Evolutionary conservation across 2,888 invertebrate species (phyloP).

Genomic region (Lepas anatifera): DNA sequence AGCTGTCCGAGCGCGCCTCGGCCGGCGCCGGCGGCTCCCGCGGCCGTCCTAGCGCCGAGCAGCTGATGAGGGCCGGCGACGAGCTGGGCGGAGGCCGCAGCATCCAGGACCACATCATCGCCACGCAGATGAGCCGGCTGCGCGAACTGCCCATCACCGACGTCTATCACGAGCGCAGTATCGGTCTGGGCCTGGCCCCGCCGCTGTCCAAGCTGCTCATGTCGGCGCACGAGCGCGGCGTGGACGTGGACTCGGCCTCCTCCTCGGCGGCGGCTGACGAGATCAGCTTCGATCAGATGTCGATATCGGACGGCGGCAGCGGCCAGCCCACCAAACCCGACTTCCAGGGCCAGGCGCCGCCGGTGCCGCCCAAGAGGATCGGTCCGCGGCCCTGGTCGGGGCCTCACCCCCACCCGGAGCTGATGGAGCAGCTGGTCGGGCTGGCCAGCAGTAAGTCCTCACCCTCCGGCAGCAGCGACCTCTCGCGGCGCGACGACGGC

Average conservation of each 20-base stretch:
- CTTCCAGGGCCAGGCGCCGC: conserved; percentile 26
- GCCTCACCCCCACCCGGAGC: conserved; percentile 27
- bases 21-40: neutral
- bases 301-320: conserved; percentile 24
- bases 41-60: conserved; percentile 15
- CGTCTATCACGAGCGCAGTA: conserved; percentile 77
- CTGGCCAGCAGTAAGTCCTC: neutral
- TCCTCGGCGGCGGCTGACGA: conserved; percentile 23
- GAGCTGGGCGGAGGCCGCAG: conserved; percentile 19
- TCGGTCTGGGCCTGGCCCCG: conserved; percentile 75
- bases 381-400: conserved; percentile 25
- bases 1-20: too few relatives aligned
- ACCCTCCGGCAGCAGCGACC: neutral
- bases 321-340: conserved; percentile 24
- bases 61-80: conserved; percentile 25
- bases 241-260: neutral
- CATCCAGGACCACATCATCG: conserved; percentile 44
- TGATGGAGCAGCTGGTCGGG: neutral
- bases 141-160: conserved; percentile 80
- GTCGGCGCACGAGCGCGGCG: conserved; percentile 27
- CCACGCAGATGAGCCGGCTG: conserved; percentile 58
- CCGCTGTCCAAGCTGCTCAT: conserved; percentile 69
- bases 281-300: conserved; percentile 25
- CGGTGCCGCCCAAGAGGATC: conserved; percentile 28
- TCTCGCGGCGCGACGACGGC: conserved; percentile 66